Conservation (phyloP, 2,113 vertebrate species). For the Pan paniscus region DNA sequence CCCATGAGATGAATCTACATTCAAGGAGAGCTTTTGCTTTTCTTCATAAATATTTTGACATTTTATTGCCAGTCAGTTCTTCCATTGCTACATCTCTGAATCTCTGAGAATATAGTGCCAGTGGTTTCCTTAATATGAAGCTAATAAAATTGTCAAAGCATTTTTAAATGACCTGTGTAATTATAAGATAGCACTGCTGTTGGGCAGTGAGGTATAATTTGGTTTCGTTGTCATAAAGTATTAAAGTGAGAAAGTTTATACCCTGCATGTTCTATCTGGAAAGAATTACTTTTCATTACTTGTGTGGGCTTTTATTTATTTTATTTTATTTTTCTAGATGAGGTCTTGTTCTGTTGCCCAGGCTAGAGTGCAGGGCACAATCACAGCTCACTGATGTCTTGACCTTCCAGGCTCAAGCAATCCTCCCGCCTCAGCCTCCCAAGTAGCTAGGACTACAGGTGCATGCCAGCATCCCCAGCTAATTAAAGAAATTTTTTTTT, state of each 20-base stretch:
- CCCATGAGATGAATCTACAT: neutral
- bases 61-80: neutral
- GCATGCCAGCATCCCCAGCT: too few species aligned
- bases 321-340: too few species aligned
- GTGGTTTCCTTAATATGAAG: conserved; percentile 37
- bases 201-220: neutral
- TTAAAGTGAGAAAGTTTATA: conserved; percentile 33
- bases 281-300: neutral
- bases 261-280: neutral
- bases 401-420: too few species aligned
- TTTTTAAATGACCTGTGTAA: conserved; percentile 32
- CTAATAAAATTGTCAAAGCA: conserved; percentile 31
- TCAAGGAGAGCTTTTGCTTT: conserved; percentile 19
- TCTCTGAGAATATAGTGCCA: neutral
- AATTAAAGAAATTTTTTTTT: too few species aligned
- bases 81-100: neutral
- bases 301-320: neutral
- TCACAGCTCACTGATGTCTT: too few species aligned
- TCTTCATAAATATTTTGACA: neutral
- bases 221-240: conserved; percentile 3
- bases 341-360: too few species aligned
- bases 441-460: too few species aligned
- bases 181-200: neutral
- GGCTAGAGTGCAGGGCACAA: too few species aligned
- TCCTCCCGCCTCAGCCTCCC: too few species aligned